Evolutionary conservation across 1,140 invertebrate species (phyloP).

Genomic region (Metopolophium dirhodum): DNA sequence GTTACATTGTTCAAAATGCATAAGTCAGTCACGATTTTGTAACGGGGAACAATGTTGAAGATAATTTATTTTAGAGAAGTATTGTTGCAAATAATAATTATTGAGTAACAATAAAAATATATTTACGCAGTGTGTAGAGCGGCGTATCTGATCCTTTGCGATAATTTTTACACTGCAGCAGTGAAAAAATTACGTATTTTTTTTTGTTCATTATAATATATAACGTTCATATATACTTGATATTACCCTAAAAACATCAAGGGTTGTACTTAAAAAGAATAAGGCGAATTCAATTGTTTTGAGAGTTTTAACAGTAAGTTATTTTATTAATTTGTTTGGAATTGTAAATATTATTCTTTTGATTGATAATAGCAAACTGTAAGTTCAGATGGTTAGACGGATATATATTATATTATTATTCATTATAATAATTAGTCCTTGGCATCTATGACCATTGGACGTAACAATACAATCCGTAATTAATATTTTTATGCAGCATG

Average conservation of each 20-base stretch:
- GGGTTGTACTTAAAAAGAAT: not conserved
- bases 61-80: not conserved
- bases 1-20: not conserved
- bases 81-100: conserved; percentile 13
- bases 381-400: not conserved
- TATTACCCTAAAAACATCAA: not conserved
- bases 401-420: too few relatives aligned
- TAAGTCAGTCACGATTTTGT: not conserved
- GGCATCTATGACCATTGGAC: too few relatives aligned
- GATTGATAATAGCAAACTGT: not conserved
- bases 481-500: too few relatives aligned
- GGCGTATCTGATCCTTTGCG: not conserved
- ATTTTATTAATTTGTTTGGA: not conserved
- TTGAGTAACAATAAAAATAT: conserved; percentile 7
- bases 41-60: not conserved
- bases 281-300: not conserved
- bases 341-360: not conserved
- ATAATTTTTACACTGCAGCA: not conserved
- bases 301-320: not conserved
- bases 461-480: too few relatives aligned
- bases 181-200: not conserved
- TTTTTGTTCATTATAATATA: not conserved
- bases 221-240: not conserved
- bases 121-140: not conserved
- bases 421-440: too few relatives aligned